A percentile compares a stretch with the other conserved stretches of the same genome.
phyloP scores from a whole-genome alignment of 2,797 vertebrate genomes.

The Acridotheres tristis region DNA sequence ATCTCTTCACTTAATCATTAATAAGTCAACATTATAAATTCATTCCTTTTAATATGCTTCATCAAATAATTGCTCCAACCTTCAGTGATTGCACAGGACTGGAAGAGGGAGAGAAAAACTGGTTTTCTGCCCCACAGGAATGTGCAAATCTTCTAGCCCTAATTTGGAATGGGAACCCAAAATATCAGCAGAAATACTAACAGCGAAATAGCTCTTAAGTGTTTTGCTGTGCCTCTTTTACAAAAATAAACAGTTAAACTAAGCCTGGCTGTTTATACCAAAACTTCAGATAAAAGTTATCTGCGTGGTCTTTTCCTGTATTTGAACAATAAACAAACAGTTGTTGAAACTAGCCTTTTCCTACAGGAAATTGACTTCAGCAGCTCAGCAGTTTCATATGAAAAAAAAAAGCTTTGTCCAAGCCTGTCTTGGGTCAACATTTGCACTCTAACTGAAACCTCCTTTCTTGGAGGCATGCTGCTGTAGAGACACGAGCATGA shows the following conservation, averaged over 20 bases:
- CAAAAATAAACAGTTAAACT: background rate
- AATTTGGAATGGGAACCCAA: background rate
- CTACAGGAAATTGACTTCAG: background rate
- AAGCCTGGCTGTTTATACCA: background rate
- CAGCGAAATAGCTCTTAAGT: background rate
- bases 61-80: background rate
- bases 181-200: background rate
- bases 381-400: background rate
- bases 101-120: background rate
- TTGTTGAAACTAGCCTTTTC: background rate
- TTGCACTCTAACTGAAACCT: background rate
- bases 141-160: background rate
- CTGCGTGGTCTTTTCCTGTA: background rate
- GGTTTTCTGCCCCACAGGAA: background rate
- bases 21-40: background rate
- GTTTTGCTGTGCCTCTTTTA: background rate
- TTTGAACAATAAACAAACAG: conserved; percentile 3
- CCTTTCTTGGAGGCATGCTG: background rate
- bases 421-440: background rate
- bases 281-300: background rate
- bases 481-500: background rate
- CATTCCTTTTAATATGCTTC: background rate
- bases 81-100: background rate
- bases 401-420: background rate
- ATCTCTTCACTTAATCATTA: background rate